Base-by-base conservation (phyloP, 2,888 invertebrate species). In the Nymphalis c-album region DNA sequence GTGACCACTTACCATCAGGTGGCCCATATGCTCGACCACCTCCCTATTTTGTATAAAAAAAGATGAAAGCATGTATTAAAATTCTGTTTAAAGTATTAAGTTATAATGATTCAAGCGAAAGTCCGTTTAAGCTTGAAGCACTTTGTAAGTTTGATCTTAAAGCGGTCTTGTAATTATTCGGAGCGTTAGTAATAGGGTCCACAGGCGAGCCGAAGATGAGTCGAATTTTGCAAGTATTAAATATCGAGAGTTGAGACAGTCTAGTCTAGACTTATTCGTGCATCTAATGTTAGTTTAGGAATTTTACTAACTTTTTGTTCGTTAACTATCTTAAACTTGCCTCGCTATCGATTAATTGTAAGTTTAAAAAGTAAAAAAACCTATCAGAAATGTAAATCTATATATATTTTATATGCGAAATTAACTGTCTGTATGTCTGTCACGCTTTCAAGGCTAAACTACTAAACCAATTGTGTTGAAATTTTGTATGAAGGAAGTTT, bases 151-250 rank as follows among this genome's bases (percentile, higher is more conserved):
- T 66, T 20, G 48, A 66, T 45, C 53, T 57, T 65, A 46, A 31
- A 55, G 47, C 46, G 55, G 55, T 60, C 60, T 66, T 66, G 46
- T 66, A 60, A 60, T 61, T 53, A 60, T 61, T 17, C 55, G 55
- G 31, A 66, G 53, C 65, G 60, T 66, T 57, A 66, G 48, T 66
- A 66, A 66, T 66, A 61, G 65, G 65, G 65, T 61, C 55, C 61
- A 57, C 47, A 10, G 13, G 22, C 18, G 26, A 40, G 55, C 55
- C 31, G 47, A 47, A 53, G 65, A 65, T 66, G 47, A 55, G 20
- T 22, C 55, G 51, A 53, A 53, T 66, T 61, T 47, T 53, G 40
- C 60, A 31, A 59, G 53, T 65, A 65, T 65, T 65, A 60, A 50
- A 60, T 55, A 55, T 55, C 53, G 16, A 7, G 31, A 22, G 22